A percentile compares a stretch with the other conserved stretches of the same genome.
Conservation (phyloP, 1,140 invertebrate species). For the Atta cephalotes region DNA sequence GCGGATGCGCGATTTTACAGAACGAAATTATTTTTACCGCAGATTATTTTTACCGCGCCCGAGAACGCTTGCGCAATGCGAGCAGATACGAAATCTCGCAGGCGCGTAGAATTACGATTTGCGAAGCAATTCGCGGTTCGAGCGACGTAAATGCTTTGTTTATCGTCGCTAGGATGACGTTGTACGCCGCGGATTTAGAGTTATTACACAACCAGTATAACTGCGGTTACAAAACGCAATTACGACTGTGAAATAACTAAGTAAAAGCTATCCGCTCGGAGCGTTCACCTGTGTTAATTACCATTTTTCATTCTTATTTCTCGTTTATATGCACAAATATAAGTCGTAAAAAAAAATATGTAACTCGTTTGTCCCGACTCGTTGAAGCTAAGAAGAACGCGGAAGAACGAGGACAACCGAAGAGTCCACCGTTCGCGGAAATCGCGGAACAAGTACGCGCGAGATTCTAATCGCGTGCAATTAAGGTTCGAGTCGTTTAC, state of each 20-base stretch:
- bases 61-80: slow-evolving; percentile 1
- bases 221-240: slow-evolving; percentile 32
- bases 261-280: not conserved
- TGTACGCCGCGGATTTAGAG: slow-evolving; percentile 21
- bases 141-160: slow-evolving; percentile 65
- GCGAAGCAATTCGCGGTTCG: slow-evolving; percentile 49
- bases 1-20: slow-evolving; percentile 53
- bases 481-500: slow-evolving; percentile 49
- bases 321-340: slow-evolving; percentile 6
- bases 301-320: slow-evolving; percentile 39
- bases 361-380: slow-evolving; percentile 2
- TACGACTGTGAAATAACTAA: not conserved
- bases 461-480: slow-evolving; percentile 62
- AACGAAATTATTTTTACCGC: slow-evolving; percentile 53
- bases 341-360: not conserved
- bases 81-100: slow-evolving; percentile 65
- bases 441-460: slow-evolving; percentile 39
- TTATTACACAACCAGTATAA: not conserved
- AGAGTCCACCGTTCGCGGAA: slow-evolving; percentile 44
- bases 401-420: slow-evolving; percentile 34
- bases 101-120: slow-evolving; percentile 63
- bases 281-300: slow-evolving; percentile 3
- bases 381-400: slow-evolving; percentile 16
- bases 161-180: slow-evolving; percentile 13
- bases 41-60: slow-evolving; percentile 38